phyloP scores from a whole-genome alignment of 1,140 invertebrate genomes.

The Brachionus angularis region DNA sequence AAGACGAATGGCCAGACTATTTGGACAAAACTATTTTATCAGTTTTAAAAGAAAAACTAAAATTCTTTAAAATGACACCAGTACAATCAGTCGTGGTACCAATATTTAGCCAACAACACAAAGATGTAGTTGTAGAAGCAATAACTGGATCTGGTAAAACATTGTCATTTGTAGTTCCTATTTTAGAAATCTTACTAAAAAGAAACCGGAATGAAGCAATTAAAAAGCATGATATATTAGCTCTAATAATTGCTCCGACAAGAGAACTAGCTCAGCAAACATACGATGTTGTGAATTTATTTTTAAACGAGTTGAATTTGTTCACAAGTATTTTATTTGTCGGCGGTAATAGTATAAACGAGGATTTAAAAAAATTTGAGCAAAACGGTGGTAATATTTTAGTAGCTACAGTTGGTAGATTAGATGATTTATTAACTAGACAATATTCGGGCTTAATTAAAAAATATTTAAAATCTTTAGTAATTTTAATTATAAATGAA shows the following conservation, averaged over 20 bases:
- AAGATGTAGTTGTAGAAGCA: constrained; percentile 93
- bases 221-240: constrained; percentile 63
- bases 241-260: constrained; percentile 84
- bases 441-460: constrained; percentile 63
- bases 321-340: constrained; percentile 66
- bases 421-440: constrained; percentile 78
- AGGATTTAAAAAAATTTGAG: constrained; percentile 68
- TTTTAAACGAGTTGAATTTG: constrained; percentile 60
- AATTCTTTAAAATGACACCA: constrained; percentile 43
- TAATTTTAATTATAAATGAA: constrained; percentile 60
- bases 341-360: constrained; percentile 69
- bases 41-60: not conserved
- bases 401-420: constrained; percentile 81
- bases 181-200: constrained; percentile 76
- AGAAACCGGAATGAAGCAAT: constrained; percentile 65
- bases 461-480: constrained; percentile 68
- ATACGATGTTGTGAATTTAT: constrained; percentile 67
- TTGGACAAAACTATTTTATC: not conserved
- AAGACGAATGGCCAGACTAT: constrained; percentile 30
- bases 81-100: constrained; percentile 42
- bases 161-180: constrained; percentile 82
- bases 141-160: constrained; percentile 96
- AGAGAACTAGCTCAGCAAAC: constrained; percentile 86
- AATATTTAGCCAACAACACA: constrained; percentile 65
- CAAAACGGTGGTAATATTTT: constrained; percentile 75